These are phyloP conservation scores for Cyprinodon variegatus DNA, from an alignment of 2,113 vertebrate genomes.

Conservation along the genomic window DNA sequence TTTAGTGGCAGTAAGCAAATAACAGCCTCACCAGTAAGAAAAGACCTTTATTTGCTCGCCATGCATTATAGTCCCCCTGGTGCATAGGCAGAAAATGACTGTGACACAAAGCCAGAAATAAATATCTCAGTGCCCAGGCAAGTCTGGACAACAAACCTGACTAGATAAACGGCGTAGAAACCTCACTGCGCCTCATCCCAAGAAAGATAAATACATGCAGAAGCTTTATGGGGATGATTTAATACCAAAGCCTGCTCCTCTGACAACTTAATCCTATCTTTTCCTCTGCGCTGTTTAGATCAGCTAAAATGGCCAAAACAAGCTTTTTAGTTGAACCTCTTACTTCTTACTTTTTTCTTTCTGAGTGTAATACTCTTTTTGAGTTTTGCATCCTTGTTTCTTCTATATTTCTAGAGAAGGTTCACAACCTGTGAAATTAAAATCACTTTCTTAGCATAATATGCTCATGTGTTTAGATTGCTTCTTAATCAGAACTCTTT, in stretches of 20 bases:
- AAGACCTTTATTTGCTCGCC: slow-evolving; percentile 62
- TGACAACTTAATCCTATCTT: slow-evolving; percentile 75
- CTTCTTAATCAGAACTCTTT: slow-evolving; percentile 11
- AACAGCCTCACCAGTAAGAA: slow-evolving; percentile 52
- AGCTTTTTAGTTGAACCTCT: slow-evolving; percentile 55
- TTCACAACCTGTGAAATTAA: slow-evolving; percentile 5
- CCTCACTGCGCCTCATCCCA: slow-evolving; percentile 65
- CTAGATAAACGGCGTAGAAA: slow-evolving; percentile 74
- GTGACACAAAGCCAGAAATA: slow-evolving; percentile 75
- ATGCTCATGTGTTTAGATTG: not conserved
- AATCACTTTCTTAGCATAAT: not conserved
- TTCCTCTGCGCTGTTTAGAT: slow-evolving; percentile 65
- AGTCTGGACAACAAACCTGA: slow-evolving; percentile 69
- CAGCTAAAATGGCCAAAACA: slow-evolving; percentile 63
- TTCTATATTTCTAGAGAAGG: not conserved
- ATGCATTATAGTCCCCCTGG: slow-evolving; percentile 57
- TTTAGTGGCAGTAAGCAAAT: slow-evolving; percentile 71
- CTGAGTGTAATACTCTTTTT: slow-evolving; percentile 24
- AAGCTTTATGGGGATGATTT: slow-evolving; percentile 69
- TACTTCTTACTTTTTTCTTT: slow-evolving; percentile 40
- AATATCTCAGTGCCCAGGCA: slow-evolving; percentile 74
- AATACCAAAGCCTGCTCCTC: slow-evolving; percentile 57
- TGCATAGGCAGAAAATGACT: slow-evolving; percentile 65
- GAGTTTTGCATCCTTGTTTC: slow-evolving; percentile 17
- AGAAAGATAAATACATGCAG: slow-evolving; percentile 66